Conservation (phyloP, 2,797 vertebrate species). For the Tauraco hartlaubi region DNA sequence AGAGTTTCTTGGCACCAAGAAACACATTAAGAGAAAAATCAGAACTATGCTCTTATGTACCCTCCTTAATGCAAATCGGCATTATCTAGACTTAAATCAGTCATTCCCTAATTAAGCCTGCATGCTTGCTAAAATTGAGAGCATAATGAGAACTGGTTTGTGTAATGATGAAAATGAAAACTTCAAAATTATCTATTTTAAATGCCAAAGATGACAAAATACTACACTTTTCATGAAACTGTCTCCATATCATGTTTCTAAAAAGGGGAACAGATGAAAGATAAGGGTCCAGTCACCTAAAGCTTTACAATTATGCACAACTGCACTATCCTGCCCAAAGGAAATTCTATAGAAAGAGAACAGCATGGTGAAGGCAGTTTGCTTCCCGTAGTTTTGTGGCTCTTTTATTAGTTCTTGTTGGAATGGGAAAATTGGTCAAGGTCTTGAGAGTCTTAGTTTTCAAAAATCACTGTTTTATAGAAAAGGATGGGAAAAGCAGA, state of each 20-base stretch:
- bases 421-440: not conserved
- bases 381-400: not conserved
- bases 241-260: not conserved
- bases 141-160: not conserved
- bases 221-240: not conserved
- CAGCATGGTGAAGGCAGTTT: not conserved
- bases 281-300: not conserved
- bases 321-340: not conserved
- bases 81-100: not conserved
- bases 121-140: not conserved
- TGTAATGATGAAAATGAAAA: not conserved
- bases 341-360: not conserved
- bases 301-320: not conserved
- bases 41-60: not conserved
- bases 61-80: not conserved
- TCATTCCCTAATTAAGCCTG: not conserved
- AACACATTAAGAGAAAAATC: not conserved
- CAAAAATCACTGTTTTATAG: not conserved
- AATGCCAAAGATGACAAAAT: not conserved
- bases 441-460: not conserved
- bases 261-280: not conserved
- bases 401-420: conserved; percentile 11
- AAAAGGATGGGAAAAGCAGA: not conserved
- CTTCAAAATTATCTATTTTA: not conserved
- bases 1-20: not conserved